Evolutionary conservation across 2,888 invertebrate species (phyloP), one percentile per base, ranked within the genome.

Genomic region (Hyppa rectilinea): DNA sequence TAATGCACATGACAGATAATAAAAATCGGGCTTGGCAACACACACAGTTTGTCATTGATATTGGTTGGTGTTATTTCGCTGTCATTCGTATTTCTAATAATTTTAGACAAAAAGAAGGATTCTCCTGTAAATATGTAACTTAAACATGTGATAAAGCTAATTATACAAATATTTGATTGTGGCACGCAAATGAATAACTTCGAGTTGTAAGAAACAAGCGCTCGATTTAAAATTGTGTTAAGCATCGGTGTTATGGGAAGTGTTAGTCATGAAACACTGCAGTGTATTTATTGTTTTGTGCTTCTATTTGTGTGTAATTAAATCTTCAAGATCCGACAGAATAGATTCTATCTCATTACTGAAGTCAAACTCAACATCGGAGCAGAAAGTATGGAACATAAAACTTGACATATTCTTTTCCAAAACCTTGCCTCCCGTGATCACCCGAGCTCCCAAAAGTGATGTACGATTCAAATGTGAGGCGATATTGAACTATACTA

Each of bases 331-430:
- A 78, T 80, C 86, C 29, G 92, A 92, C 53, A 94, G 90, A 89
- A 80, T 85, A 53, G 93, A 94, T 72, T 81, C 89, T 62, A 80
- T 88, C 71, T 88, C 92, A 67, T 79, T 88, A 50, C 62, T 88
- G 20, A 95, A 94, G 84, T 81, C 86, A 20, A 95, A 94, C 82
- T 86, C 91, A 5, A 89, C 94, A 31, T 87, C 92, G 2, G 95
- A 94, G 79, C 92, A 92, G 82, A 95, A 94, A 84, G 87, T 89
- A 90, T 95, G 95, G 95, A 93, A 93, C 72, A 94, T 95, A 87
- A 94, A 93, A 88, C 89, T 95, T 74, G 93, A 95, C 81, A 93
- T 96, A 83, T 92, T 92, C 85, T 96, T 96, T 80, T 91, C 93
- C 0, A 94, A 94, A 90, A 89, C 91, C 64, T 89, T 94, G 71